Conservation (phyloP, 2,888 invertebrate species). For the Lepidocyrtoides sp. region DNA sequence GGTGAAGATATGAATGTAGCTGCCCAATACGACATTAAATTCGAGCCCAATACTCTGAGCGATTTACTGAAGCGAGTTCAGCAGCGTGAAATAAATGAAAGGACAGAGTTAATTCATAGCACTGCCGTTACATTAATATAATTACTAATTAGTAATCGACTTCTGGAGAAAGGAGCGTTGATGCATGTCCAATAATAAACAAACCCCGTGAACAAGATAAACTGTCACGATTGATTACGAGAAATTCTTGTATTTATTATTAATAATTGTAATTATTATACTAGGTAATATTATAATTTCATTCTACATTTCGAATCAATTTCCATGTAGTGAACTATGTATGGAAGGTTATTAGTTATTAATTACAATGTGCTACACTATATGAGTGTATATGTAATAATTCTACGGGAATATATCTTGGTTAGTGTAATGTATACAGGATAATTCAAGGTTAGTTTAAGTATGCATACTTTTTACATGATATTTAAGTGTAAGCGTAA, state of each 20-base stretch:
- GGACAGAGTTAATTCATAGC: too few relatives aligned
- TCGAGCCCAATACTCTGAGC: constrained; percentile 86
- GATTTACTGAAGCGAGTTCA: constrained; percentile 88
- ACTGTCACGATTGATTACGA: constrained; percentile 74
- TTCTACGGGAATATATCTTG: constrained; percentile 54
- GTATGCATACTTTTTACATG: constrained; percentile 64
- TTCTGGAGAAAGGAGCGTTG: constrained; percentile 27
- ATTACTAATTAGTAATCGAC: too few relatives aligned
- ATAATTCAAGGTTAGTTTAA: constrained; percentile 39
- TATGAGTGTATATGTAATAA: constrained; percentile 45
- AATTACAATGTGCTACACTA: constrained; percentile 70
- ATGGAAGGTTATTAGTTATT: constrained; percentile 61
- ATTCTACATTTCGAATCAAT: constrained; percentile 76
- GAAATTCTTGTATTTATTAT: constrained; percentile 76
- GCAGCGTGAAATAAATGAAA: too few relatives aligned
- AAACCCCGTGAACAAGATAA: constrained; percentile 72
- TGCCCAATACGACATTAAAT: constrained; percentile 85
- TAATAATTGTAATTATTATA: constrained; percentile 20
- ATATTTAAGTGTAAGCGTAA: constrained; percentile 42
- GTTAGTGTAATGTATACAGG: constrained; percentile 50
- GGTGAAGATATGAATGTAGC: constrained; percentile 86
- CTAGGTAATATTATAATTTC: constrained; percentile 38
- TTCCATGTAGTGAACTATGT: constrained; percentile 74
- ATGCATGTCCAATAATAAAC: constrained; percentile 57
- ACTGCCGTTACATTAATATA: too few relatives aligned